Evolutionary conservation across 2,888 invertebrate genomes (phyloP).

Genomic region (Eupsilia transversa): DNA sequence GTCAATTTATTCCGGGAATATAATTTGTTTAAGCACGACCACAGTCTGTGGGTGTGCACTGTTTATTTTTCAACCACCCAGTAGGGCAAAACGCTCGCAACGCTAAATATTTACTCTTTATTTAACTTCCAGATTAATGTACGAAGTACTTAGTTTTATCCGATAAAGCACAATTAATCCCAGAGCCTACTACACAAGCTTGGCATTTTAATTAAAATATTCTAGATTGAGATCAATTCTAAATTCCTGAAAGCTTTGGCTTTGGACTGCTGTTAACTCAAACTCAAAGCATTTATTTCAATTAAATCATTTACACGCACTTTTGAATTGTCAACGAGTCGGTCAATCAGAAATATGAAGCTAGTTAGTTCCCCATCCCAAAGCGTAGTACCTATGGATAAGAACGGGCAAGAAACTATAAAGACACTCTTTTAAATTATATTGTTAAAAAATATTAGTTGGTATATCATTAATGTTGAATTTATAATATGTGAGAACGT

Average conservation of each 20-base stretch:
- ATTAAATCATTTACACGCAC: too few species aligned
- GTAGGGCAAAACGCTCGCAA: neutral
- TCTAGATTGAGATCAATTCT: neutral
- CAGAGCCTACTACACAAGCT: neutral
- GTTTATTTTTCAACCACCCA: slow-evolving; percentile 10
- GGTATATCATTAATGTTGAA: too few species aligned
- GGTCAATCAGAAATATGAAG: too few species aligned
- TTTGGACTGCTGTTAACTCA: neutral
- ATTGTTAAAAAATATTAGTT: too few species aligned
- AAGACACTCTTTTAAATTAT: too few species aligned
- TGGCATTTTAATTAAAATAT: slow-evolving; percentile 25
- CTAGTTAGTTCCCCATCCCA: too few species aligned
- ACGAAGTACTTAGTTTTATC: slow-evolving; percentile 3
- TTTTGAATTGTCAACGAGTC: too few species aligned
- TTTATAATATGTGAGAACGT: too few species aligned
- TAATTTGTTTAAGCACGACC: neutral
- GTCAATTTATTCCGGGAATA: neutral
- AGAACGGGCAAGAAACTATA: too few species aligned
- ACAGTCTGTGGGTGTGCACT: neutral
- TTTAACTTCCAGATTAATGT: slow-evolving; percentile 4
- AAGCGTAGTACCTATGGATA: too few species aligned
- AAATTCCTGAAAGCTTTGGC: neutral
- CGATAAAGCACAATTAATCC: neutral
- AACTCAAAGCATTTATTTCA: too few species aligned
- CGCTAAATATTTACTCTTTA: slow-evolving; percentile 9